Evolutionary conservation across 2,797 vertebrate species (phyloP).

Genomic region (Parambassis ranga): DNA sequence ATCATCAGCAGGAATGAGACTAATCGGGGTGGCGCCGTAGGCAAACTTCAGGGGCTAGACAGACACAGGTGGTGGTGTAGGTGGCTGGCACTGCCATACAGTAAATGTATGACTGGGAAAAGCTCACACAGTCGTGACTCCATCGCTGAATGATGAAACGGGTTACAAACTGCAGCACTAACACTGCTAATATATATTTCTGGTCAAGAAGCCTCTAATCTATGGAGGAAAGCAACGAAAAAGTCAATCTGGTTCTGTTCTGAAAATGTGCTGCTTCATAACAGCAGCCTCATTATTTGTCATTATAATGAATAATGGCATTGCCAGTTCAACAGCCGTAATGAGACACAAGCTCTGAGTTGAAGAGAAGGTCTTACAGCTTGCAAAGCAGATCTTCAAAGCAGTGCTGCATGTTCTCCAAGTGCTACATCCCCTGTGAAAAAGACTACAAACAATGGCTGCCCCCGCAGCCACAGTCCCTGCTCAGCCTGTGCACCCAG

Average conservation of each 20-base stretch:
- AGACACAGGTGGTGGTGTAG: constrained; percentile 45
- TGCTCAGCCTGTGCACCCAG: constrained; percentile 10
- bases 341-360: constrained; percentile 36
- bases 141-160: constrained; percentile 1
- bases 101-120: constrained; percentile 16
- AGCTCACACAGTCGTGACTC: constrained; percentile 17
- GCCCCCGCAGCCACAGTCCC: constrained; percentile 36
- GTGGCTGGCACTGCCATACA: constrained; percentile 15
- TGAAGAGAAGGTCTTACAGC: constrained; percentile 29
- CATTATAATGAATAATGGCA: constrained; percentile 27
- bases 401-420: constrained; percentile 13
- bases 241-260: constrained; percentile 42
- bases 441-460: constrained; percentile 38
- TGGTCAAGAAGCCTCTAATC: constrained; percentile 17
- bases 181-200: background rate
- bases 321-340: constrained; percentile 12
- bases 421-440: constrained; percentile 25
- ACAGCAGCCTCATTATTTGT: constrained; percentile 36
- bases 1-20: constrained; percentile 41
- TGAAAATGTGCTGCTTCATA: constrained; percentile 41
- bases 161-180: background rate
- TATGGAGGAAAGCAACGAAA: constrained; percentile 11
- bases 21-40: constrained; percentile 37
- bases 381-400: constrained; percentile 50
- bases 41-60: constrained; percentile 38